Base-by-base conservation (phyloP, 2,888 invertebrate species). In the Hyposoter dolosus region DNA sequence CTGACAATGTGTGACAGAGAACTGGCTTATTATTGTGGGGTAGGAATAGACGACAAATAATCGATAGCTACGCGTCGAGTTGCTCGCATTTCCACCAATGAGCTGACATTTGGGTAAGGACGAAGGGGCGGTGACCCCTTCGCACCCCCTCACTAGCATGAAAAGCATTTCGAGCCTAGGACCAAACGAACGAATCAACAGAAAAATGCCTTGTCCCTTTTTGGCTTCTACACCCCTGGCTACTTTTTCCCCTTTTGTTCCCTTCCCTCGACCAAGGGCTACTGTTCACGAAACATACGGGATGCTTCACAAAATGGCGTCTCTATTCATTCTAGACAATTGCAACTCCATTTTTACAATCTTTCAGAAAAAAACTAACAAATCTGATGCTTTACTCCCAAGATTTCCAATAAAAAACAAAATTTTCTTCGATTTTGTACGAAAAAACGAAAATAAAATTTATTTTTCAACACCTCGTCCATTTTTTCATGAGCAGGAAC, bases 31-130 rank as follows among this genome's bases (percentile, higher is more conserved):
- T 88, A 88, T 82, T 82, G 76, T 80, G 81, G 85, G 87, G 85
- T 86, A 84, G 83, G 87, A 90, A 91, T 88, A 87, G 84, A 83
- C 84, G 90, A 88, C 88, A 90, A 91, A 90, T 90, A 91, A 91
- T 91, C 91, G 91, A 91, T 91, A 91, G 88, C 85, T 71, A 28
- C 63, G 78, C 50, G 69, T 80, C 77, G 87, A 63, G 71, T 69
- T 72, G 10, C 47, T 47, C 47, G 71, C 43, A 88, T 89, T 87
- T 88, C 83, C 88, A 91, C 91, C 91, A 91, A 91, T 91, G 87
- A 88, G 88, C 89, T 89, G 76, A 83, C 83, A 82, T 76, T 85
- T 88, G 87, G 86, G 79, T 84, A 79, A 79, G 43, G 88, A 77
- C 82, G 78, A 87, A 88, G 88, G 89, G 90, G 88, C 88, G 89